Conservation (phyloP, 2,113 vertebrate genomes). For the Rafetus swinhoei region DNA sequence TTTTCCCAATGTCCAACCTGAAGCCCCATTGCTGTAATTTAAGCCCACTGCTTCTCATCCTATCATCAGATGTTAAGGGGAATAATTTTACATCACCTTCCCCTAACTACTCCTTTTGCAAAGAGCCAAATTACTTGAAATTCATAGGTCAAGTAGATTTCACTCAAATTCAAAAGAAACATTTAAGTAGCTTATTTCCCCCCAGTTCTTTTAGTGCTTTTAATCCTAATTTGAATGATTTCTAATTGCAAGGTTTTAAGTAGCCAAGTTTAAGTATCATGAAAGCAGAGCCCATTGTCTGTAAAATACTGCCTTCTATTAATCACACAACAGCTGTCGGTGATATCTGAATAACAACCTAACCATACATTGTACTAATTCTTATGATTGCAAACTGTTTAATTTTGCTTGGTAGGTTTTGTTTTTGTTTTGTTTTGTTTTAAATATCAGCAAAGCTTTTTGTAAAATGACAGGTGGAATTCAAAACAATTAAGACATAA, state of each 20-base stretch:
- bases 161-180: background rate
- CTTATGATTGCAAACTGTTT: slow-evolving; percentile 66
- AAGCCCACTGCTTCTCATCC: too few species aligned
- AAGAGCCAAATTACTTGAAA: background rate
- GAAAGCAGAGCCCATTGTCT: slow-evolving; percentile 23
- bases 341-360: slow-evolving; percentile 61
- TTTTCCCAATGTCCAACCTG: too few species aligned
- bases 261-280: accelerated
- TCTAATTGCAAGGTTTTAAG: slow-evolving; percentile 51
- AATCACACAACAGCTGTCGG: slow-evolving; percentile 59
- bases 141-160: background rate
- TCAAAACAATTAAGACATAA: slow-evolving; percentile 78
- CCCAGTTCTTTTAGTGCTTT: background rate
- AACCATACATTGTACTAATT: slow-evolving; percentile 69
- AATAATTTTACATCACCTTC: accelerated
- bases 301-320: slow-evolving; percentile 51
- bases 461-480: slow-evolving; percentile 79
- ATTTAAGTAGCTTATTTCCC: accelerated
- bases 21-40: too few species aligned
- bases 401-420: slow-evolving; percentile 67
- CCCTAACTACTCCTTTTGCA: background rate
- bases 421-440: background rate
- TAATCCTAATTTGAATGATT: background rate
- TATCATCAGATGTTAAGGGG: too few species aligned
- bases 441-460: slow-evolving; percentile 67